Evolutionary conservation across 1,140 invertebrate genomes (phyloP), one percentile per base, ranked within the genome.

Genomic region (Procambarus virginalis): DNA sequence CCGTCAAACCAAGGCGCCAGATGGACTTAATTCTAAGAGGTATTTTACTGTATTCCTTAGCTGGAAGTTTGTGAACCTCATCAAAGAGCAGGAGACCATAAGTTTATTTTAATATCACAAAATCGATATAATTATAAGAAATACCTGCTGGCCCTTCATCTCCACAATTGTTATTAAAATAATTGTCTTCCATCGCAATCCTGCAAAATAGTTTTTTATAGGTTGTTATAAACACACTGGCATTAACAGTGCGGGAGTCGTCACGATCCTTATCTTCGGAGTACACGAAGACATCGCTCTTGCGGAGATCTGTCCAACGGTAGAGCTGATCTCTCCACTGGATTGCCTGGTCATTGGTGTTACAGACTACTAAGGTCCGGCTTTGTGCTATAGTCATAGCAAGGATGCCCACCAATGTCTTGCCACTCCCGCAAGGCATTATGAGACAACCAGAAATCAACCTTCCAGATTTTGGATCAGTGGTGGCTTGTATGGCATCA

Each of bases 391-490:
- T 3, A 6, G 49, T 45, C 73, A 77, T 77, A 73, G 75, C 73
- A 5, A 76, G 55, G 9, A 86, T 60, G 9, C 84, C 84, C 51
- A 86, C 70, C 49, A 86, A n/a, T 12, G 84, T 86, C 73, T 86
- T 86, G 22, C 84, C 84, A 60, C 68, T 76, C 17, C 84, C 84
- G 34, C 84, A 86, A 5, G 84, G 84, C 73, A 86, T 49, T 17
- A 78, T 45, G 34, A 86, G 34, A 22, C 49, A 46, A 12, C 84
- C 84, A 58, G 49, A 76, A 0, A 83, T 14, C 12, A 83, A 64
- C 17, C 17, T 46, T 8, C 48, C n/a, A 17, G 51, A 5, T 2
- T 60, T 46, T 48, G n/a, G 6, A 5, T 83, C 81, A 22, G 14
- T 22, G 5, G 60, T n/a, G 2, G 81, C 58, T 8, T 2, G 20